Evolutionary conservation across 2,113 vertebrate species (phyloP), one percentile per base, ranked within the genome.

Genomic region (Crotalus horridus): DNA sequence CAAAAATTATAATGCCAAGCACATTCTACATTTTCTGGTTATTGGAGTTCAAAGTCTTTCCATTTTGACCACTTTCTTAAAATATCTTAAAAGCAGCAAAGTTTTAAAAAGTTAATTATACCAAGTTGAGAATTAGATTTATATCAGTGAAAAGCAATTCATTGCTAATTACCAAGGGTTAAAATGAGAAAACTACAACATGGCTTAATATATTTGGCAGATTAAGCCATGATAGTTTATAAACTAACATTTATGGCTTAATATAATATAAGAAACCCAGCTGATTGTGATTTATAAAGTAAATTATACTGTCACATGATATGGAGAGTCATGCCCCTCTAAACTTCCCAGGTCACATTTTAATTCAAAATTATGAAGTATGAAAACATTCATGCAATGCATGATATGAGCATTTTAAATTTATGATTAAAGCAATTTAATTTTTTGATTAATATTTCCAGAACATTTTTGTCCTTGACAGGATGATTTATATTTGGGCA

Each of bases 1-100:
- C 58, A 95, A 23, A 54, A 69, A 53, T 23, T 54, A 3, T 54
- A 88, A 94, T 88, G 39, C 90, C 55, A 92, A 48, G 39, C 69
- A 90, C 2, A 0, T 0, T 39, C 1, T 90, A 21, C 9, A 58
- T 4, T 43, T 85, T 13, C 23, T 87, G 1, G 8, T 29, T 10
- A n/a, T 43, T 23, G 23, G 69, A 26, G 69, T 85, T 55, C 81
- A 51, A n/a, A 91, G 17, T 1, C 33, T 26, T 89, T 39, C 6
- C 11, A 4, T 53, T 23, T 23, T 58, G 88, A 55, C 53, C 53
- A 53, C 13, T 56, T 88, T n/a, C 29, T 0, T 48, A 48, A 48
- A 0, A n/a, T 69, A n/a, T 69, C 29, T 64, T 64, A 90, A 74
- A 4, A 20, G 15, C 33, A 20, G 53, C 48, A 81, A 91, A 85